A percentile compares a stretch with the other conserved stretches of the same genome.
Conservation (phyloP, 1,140 invertebrate genomes). For the Drosophila arizonae region DNA sequence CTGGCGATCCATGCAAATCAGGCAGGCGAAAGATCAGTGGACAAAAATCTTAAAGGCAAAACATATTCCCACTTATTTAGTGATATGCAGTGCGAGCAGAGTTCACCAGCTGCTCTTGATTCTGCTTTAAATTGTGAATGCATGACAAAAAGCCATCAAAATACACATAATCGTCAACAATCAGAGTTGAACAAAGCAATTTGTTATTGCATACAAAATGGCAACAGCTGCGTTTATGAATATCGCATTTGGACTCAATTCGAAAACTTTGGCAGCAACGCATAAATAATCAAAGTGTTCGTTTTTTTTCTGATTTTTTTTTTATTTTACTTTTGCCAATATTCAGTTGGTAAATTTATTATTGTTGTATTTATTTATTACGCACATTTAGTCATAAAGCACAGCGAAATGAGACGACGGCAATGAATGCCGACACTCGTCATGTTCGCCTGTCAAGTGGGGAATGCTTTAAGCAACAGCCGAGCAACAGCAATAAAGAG, state of each 20-base stretch:
- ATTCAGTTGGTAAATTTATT: slow-evolving; percentile 65
- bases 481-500: slow-evolving; percentile 44
- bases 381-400: slow-evolving; percentile 76
- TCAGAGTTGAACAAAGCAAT: slow-evolving; percentile 48
- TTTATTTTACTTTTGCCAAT: slow-evolving; percentile 24
- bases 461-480: slow-evolving; percentile 38
- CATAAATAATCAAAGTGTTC: slow-evolving; percentile 8
- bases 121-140: slow-evolving; percentile 38
- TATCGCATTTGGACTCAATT: slow-evolving; percentile 54
- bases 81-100: slow-evolving; percentile 3
- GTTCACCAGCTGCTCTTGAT: slow-evolving; percentile 12
- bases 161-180: slow-evolving; percentile 65
- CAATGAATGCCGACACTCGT: slow-evolving; percentile 50
- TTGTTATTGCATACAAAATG: slow-evolving; percentile 68
- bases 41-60: slow-evolving; percentile 15
- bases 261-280: slow-evolving; percentile 61
- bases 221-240: slow-evolving; percentile 67
- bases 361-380: slow-evolving; percentile 67
- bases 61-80: slow-evolving; percentile 14
- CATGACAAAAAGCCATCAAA: slow-evolving; percentile 69
- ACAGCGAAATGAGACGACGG: slow-evolving; percentile 35
- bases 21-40: slow-evolving; percentile 19
- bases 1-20: slow-evolving; percentile 27
- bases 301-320: slow-evolving; percentile 43
- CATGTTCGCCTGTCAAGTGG: slow-evolving; percentile 58